phyloP scores from a whole-genome alignment of 1,140 invertebrate genomes.

The Eciton burchellii region DNA sequence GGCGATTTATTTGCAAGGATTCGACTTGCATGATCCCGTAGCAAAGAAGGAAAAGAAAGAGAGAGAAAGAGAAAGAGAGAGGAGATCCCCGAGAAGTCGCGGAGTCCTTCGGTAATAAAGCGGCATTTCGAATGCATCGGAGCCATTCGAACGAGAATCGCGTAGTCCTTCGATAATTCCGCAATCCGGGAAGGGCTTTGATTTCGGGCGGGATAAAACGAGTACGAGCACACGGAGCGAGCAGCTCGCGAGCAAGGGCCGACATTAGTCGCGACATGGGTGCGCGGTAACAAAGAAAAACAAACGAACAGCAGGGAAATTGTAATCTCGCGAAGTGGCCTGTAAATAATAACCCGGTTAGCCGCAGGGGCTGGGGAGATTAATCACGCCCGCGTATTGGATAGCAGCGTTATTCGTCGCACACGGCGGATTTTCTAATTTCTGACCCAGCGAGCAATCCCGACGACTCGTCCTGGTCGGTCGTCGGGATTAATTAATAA shows the following conservation, averaged over 20 bases:
- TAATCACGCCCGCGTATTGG: constrained; percentile 50
- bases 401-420: constrained; percentile 29
- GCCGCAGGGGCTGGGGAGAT: constrained; percentile 48
- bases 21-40: constrained; percentile 13
- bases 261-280: constrained; percentile 57
- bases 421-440: constrained; percentile 50
- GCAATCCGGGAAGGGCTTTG: constrained; percentile 44
- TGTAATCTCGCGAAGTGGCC: constrained; percentile 55
- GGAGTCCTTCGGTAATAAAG: constrained; percentile 7
- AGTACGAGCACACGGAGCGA: constrained; percentile 26
- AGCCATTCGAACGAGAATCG: not conserved
- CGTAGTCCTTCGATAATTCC: constrained; percentile 47
- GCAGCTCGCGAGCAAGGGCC: constrained; percentile 21
- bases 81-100: not conserved
- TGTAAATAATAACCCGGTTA: constrained; percentile 63
- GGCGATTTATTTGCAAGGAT: constrained; percentile 15
- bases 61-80: too few relatives aligned
- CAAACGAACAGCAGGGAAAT: constrained; percentile 55
- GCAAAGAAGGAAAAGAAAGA: too few relatives aligned
- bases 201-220: constrained; percentile 9
- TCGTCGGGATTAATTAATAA: not conserved
- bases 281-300: too few relatives aligned
- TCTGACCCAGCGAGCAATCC: constrained; percentile 21
- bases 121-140: constrained; percentile 37
- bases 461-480: too few relatives aligned